These are phyloP conservation scores for Rapana venosa DNA, from an alignment of 2,888 invertebrate genomes.

Conservation along the genomic window DNA sequence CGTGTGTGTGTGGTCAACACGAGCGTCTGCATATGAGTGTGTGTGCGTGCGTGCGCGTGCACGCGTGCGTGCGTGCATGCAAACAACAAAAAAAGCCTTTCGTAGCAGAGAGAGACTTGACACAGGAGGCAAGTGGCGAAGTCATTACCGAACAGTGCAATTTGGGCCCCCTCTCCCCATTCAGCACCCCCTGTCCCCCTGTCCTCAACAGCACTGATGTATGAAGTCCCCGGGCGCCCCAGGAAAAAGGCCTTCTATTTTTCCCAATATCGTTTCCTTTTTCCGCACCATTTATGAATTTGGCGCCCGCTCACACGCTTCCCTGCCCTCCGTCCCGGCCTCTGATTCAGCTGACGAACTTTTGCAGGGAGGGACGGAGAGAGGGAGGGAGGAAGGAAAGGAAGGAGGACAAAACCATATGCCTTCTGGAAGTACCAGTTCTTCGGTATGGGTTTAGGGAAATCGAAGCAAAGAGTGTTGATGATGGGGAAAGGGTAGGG, in stretches of 20 bases:
- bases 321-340: not conserved
- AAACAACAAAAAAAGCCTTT: too few species aligned
- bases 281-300: slow-evolving; percentile 46
- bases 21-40: not conserved
- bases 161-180: not conserved
- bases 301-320: slow-evolving; percentile 36
- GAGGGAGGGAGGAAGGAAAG: not conserved
- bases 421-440: not conserved
- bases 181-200: not conserved
- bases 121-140: too few species aligned
- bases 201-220: slow-evolving; percentile 26
- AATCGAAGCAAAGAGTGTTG: too few species aligned
- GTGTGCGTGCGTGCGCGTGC: not conserved
- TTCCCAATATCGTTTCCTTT: slow-evolving; percentile 40
- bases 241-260: slow-evolving; percentile 37
- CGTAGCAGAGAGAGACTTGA: too few species aligned
- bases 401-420: slow-evolving; percentile 27
- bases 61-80: not conserved
- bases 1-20: not conserved
- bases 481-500: not conserved
- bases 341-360: not conserved
- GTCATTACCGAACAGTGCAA: too few species aligned
- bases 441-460: not conserved
- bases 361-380: not conserved
- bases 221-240: slow-evolving; percentile 36